Base-by-base conservation (phyloP, 2,797 vertebrate species). In the Danio jaintianensis region DNA sequence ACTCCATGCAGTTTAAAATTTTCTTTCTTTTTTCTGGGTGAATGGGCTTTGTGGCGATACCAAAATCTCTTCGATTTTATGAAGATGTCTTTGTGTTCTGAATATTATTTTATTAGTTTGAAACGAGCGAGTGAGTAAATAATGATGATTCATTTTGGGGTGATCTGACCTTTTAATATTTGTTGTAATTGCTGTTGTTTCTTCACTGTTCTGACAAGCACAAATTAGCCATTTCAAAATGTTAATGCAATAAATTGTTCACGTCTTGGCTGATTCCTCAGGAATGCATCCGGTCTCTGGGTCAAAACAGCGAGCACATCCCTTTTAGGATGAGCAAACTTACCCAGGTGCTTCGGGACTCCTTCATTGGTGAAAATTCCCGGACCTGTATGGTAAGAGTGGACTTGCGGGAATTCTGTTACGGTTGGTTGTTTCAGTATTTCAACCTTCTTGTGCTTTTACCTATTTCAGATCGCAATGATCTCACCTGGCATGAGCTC, bases 261-360 rank as follows among this genome's bases (percentile, higher is more conserved):
- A 1, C 83, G 16, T 12, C 11, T 82, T 42, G 2, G 12, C 18
- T 79, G 18, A 71, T 29, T 58, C 77, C 36, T 15, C 73, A 99
- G 98, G 98, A 99, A 87, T 99, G 98, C 82, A 99, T 99, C 85
- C 93, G 97, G 67, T 98, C 97, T 12, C 89, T 99, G 85, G 98
- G 97, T 36, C 96, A 94, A 91, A 98, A 99, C 91, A 97, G 96
- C 38, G 94, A 96, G 56, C 97, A 99, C 69, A 97, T 98, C 40
- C 98, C 98, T 0, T 99, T 99, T 90, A 93, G 97, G 5, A 96
- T 98, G 92, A 99, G 96, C 91, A 99, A 98, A 87, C 94, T 99
- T 84, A 99, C 98, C 10, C 97, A 98, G 86, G 97, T 99, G 68
- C 93, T 99, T 11, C 91, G 98, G 78, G 98, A 99, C 86, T 99